These are phyloP conservation scores for Corvus cornix DNA, from an alignment of 2,113 vertebrate genomes.

Conservation along the genomic window DNA sequence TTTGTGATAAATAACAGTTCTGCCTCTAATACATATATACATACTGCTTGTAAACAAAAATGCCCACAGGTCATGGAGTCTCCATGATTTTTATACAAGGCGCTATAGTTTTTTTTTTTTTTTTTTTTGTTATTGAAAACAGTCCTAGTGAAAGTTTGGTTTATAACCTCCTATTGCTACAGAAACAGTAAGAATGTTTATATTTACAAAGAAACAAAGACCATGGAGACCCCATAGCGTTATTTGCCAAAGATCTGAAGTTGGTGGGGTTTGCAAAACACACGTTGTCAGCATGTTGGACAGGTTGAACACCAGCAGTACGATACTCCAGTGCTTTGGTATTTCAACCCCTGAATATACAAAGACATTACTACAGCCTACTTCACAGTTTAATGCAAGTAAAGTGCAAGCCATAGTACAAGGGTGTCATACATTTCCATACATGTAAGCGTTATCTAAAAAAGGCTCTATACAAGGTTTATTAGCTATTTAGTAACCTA, in stretches of 20 bases:
- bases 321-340: slow-evolving; percentile 54
- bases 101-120: slow-evolving; percentile 21
- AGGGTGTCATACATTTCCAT: slow-evolving; percentile 66
- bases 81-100: slow-evolving; percentile 69
- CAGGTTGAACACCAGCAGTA: slow-evolving; percentile 63
- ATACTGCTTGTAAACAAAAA: slow-evolving; percentile 65
- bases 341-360: slow-evolving; percentile 74
- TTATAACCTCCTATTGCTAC: slow-evolving; percentile 73
- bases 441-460: slow-evolving; percentile 62
- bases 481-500: slow-evolving; percentile 66
- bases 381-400: slow-evolving; percentile 74
- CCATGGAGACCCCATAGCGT: slow-evolving; percentile 48
- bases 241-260: slow-evolving; percentile 51
- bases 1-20: slow-evolving; percentile 74
- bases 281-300: not conserved
- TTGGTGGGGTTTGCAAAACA: slow-evolving; percentile 45
- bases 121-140: slow-evolving; percentile 58
- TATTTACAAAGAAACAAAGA: slow-evolving; percentile 71
- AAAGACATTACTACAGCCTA: slow-evolving; percentile 71
- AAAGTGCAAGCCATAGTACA: slow-evolving; percentile 74
- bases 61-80: slow-evolving; percentile 63
- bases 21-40: slow-evolving; percentile 71
- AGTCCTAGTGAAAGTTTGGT: slow-evolving; percentile 73
- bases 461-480: slow-evolving; percentile 66
- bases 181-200: slow-evolving; percentile 67